phyloP scores from a whole-genome alignment of 2,113 vertebrate species.

The Polypterus bichir region DNA sequence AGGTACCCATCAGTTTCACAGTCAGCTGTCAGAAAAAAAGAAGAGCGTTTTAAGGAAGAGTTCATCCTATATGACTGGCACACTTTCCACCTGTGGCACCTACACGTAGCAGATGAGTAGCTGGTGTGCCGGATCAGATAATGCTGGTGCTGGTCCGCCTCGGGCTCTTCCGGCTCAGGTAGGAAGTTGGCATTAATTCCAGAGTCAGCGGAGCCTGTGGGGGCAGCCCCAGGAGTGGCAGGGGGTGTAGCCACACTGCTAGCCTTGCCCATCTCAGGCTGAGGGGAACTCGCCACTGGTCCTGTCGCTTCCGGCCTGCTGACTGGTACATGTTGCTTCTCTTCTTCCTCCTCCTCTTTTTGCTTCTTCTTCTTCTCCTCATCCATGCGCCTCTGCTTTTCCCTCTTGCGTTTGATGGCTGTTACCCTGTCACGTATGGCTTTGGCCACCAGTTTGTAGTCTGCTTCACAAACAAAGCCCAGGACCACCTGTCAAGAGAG shows the following conservation, averaged over 20 bases:
- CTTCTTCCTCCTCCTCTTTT: slow-evolving; percentile 17
- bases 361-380: slow-evolving; percentile 24
- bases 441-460: slow-evolving; percentile 80
- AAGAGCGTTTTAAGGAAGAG: background rate
- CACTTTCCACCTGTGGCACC: slow-evolving; percentile 19
- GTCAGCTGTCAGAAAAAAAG: slow-evolving; percentile 58
- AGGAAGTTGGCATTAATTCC: slow-evolving; percentile 45
- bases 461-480: slow-evolving; percentile 75
- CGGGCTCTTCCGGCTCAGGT: slow-evolving; percentile 73
- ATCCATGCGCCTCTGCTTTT: slow-evolving; percentile 50
- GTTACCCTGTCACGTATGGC: slow-evolving; percentile 71
- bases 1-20: slow-evolving; percentile 85
- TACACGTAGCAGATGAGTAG: slow-evolving; percentile 84
- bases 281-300: background rate
- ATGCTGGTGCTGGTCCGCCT: slow-evolving; percentile 73
- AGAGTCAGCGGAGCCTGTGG: slow-evolving; percentile 39
- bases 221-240: slow-evolving; percentile 19
- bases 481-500: slow-evolving; percentile 58
- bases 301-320: background rate
- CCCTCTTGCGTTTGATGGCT: slow-evolving; percentile 67
- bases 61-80: background rate
- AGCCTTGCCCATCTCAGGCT: background rate
- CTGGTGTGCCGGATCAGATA: slow-evolving; percentile 69
- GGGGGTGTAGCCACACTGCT: slow-evolving; percentile 7
- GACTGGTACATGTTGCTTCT: background rate